Evolutionary conservation across 2,113 vertebrate genomes (phyloP), one percentile per base, ranked within the genome.

Genomic region (Polypterus senegalus): DNA sequence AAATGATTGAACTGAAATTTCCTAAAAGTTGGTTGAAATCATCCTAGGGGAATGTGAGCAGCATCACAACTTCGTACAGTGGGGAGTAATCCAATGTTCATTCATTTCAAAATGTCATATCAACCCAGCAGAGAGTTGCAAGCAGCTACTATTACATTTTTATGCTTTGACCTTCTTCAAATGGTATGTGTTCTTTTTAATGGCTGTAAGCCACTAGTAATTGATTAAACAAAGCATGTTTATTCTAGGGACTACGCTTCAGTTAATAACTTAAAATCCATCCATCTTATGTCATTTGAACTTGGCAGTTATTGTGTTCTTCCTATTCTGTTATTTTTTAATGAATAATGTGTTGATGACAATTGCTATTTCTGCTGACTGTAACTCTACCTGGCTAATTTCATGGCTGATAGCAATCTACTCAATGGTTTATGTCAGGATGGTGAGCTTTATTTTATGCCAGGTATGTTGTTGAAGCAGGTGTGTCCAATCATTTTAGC

Each of bases 71-170:
- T 1, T 77, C 70, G 1, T 11, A 69, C 8, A 69, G 54, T 10
- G 62, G 79, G 67, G 72, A 2, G 51, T 82, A 3, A 76, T 89
- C 64, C 74, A 75, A 64, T 88, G 88, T 61, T 78, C 77, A 60
- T 88, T 90, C 61, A 79, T 68, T n/a, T 83, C 84, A 9, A 65
- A 80, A 83, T 54, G 3, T 8, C 0, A 75, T 88, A 47, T 79
- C 76, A 7, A 82, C 69, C 4, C 59, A 61, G 48, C 59, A 67
- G 59, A 73, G 63, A 61, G 54, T 63, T 44, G 60, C 61, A 7
- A 59, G 49, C 6, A 70, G 27, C 9, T 7, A 57, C 43, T 83
- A 79, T 57, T 71, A 81, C 62, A 55, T 90, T 8, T 52, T 87
- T 70, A 77, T 81, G 63, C 47, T 61, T 7, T 86, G 86, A 59